Conservation (phyloP, 1,140 invertebrate genomes). For the Pissodes strobi region DNA sequence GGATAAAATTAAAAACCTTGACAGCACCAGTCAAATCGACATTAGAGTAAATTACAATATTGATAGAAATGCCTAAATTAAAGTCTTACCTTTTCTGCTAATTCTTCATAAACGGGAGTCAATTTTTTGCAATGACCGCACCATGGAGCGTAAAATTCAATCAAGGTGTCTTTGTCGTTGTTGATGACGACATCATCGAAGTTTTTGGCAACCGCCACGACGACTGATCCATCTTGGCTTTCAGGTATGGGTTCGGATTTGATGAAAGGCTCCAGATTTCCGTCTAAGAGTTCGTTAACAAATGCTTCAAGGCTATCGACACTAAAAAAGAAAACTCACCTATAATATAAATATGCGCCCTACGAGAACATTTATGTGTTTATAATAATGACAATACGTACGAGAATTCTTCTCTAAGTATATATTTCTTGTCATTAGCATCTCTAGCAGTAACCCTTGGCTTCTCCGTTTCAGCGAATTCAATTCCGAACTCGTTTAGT, state of each 20-base stretch:
- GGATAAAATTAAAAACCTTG: no score
- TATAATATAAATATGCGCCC: no score
- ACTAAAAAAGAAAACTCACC: conserved; percentile 59
- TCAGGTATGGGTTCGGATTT: conserved; percentile 95
- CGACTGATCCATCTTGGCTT: conserved; percentile 82
- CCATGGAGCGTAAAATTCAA: conserved; percentile 99
- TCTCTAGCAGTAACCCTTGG: conserved; percentile 85
- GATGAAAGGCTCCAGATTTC: conserved; percentile 86
- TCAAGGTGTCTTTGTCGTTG: conserved; percentile 88
- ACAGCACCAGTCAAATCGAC: no score
- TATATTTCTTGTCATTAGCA: conserved; percentile 84
- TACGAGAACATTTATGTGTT: no score
- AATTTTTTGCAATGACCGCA: conserved; percentile 99
- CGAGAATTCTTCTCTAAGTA: conserved; percentile 89
- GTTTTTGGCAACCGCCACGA: conserved; percentile 94
- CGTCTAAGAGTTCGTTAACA: conserved; percentile 81
- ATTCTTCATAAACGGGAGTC: conserved; percentile 90
- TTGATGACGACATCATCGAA: conserved; percentile 95
- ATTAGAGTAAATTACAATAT: no score
- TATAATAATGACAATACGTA: conserved; percentile 57
- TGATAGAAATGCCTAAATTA: no score
- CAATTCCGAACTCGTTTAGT: conserved; percentile 91
- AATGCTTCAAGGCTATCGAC: conserved; percentile 89
- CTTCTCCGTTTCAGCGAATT: conserved; percentile 85
- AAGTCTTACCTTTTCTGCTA: conserved; percentile 83